phyloP scores from a whole-genome alignment of 2,113 vertebrate species.

The Semnornis frantzii region DNA sequence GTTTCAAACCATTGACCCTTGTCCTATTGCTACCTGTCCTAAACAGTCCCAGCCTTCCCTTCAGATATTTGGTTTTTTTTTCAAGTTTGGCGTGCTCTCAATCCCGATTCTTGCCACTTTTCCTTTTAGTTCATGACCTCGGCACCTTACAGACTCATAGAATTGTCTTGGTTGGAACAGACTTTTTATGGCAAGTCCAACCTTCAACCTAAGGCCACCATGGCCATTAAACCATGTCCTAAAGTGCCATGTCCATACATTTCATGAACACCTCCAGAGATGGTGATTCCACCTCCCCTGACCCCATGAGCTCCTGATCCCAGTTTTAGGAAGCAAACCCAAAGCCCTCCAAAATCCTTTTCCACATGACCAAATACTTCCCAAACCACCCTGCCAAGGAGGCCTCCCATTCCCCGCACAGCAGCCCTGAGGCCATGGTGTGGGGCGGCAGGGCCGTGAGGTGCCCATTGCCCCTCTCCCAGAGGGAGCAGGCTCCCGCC shows the following conservation, averaged over 20 bases:
- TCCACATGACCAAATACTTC: fast-evolving
- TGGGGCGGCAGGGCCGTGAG: background rate
- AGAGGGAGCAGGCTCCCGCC: background rate
- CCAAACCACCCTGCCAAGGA: fast-evolving
- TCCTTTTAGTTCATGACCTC: background rate
- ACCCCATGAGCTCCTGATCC: background rate
- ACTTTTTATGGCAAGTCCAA: too few relatives aligned
- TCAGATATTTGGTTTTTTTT: background rate
- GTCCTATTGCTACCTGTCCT: too few relatives aligned
- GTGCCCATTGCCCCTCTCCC: background rate
- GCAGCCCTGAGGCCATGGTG: background rate
- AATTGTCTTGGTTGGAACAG: too few relatives aligned
- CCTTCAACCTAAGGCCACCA: too few relatives aligned
- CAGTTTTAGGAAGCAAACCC: background rate
- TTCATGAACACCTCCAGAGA: too few relatives aligned
- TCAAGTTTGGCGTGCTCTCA: background rate
- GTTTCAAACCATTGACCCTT: too few relatives aligned
- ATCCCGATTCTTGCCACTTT: background rate
- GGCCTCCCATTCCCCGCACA: background rate
- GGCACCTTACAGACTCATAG: too few relatives aligned
- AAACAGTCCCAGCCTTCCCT: too few relatives aligned
- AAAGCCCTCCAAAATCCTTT: background rate
- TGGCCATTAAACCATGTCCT: too few relatives aligned
- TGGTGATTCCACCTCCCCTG: too few relatives aligned
- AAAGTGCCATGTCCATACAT: too few relatives aligned